These are phyloP conservation scores for Ailuropoda melanoleuca DNA, from an alignment of 2,113 vertebrate genomes.

Conservation along the genomic window DNA sequence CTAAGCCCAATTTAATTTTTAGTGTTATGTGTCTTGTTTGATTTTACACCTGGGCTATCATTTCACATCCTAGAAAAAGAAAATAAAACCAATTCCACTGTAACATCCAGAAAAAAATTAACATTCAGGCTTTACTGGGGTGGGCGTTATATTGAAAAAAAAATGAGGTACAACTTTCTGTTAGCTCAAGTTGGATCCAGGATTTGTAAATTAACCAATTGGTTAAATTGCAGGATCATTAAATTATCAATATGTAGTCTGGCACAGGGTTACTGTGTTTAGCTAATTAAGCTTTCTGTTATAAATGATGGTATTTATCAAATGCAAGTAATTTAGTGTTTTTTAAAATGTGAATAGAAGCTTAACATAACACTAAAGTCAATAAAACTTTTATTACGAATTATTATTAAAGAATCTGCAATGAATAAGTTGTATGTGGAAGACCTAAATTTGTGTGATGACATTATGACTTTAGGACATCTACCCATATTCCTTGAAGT, in stretches of 20 bases:
- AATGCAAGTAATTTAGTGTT: neutral
- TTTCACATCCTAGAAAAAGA: neutral
- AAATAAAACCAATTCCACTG: neutral
- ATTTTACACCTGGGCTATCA: slow-evolving; percentile 24
- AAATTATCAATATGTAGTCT: neutral
- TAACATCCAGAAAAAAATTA: neutral
- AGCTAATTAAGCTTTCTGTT: slow-evolving; percentile 48
- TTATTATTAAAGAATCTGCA: neutral
- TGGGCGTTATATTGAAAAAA: neutral
- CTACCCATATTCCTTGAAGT: neutral
- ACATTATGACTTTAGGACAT: neutral
- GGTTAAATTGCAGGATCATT: neutral
- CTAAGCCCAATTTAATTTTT: slow-evolving; percentile 40
- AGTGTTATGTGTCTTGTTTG: slow-evolving; percentile 37
- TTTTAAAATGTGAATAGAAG: neutral
- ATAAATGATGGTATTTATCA: neutral
- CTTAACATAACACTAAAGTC: neutral
- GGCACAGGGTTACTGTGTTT: neutral
- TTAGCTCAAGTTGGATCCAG: neutral
- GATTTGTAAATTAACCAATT: neutral
- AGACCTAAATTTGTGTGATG: neutral
- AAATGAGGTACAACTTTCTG: neutral
- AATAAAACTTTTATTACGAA: neutral
- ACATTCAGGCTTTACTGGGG: neutral
- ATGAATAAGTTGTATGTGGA: neutral